phyloP scores from a whole-genome alignment of 1,140 invertebrate species.

The Portunus trituberculatus region DNA sequence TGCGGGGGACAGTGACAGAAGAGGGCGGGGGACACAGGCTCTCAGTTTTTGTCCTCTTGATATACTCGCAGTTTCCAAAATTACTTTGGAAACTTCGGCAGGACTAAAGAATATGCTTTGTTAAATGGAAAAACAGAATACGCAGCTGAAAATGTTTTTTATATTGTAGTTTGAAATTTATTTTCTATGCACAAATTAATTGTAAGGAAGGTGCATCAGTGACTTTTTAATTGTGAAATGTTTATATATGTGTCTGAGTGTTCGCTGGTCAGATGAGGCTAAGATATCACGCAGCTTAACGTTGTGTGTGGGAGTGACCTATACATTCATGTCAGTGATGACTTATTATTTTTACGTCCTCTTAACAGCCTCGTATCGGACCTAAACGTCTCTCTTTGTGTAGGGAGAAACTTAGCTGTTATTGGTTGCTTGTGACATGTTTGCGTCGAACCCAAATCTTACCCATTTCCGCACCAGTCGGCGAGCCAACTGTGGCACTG shows the following conservation, averaged over 20 bases:
- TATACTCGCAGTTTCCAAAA: conserved; percentile 12
- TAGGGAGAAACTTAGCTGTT: not conserved
- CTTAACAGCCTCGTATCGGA: no score
- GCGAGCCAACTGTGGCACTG: not conserved
- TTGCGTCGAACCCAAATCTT: not conserved
- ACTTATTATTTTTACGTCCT: no score
- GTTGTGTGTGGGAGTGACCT: no score
- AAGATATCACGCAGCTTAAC: no score
- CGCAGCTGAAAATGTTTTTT: no score
- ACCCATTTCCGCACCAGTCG: conserved; percentile 8
- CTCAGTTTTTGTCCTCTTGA: not conserved
- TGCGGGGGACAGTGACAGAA: not conserved
- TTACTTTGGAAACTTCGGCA: not conserved
- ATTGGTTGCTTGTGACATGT: not conserved
- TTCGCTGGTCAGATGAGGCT: no score
- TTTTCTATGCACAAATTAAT: no score
- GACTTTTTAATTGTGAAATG: no score
- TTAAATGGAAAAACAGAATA: not conserved
- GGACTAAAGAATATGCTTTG: not conserved
- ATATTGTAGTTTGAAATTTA: no score
- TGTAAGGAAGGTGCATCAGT: no score
- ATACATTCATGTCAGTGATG: no score
- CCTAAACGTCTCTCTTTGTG: not conserved
- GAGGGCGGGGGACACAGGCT: not conserved
- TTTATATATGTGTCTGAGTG: no score